Evolutionary conservation across 1,140 invertebrate genomes (phyloP), one percentile per base, ranked within the genome.

Genomic region (Sycophila sp.): DNA sequence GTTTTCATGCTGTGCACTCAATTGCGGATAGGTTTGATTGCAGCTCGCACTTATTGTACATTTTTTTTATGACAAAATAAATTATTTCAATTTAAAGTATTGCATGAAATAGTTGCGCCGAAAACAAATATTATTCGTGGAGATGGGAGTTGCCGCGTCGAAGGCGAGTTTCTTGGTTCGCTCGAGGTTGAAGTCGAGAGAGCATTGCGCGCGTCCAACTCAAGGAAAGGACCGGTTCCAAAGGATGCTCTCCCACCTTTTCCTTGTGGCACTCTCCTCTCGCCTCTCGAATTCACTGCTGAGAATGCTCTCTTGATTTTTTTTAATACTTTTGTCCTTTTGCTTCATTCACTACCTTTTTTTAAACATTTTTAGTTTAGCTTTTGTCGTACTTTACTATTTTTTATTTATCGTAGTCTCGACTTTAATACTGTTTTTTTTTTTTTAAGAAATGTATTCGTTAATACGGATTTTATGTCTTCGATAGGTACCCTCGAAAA

Each of bases 161-260:
- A 73, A 73, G 73, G 67, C 68, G 64, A 60, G 56, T 47, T 68
- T 75, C 73, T 73, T 77, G 74, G 73, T 78, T 78, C 74, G 73
- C 73, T 53, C 62, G 69, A 71, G 69, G 69, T 65, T 71, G 60
- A 65, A 65, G 60, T 65, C 60, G 49, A 56, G 34, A 42, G 42
- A n/a, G n/a, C 13, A 56, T 36, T 22, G 51, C 67, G 69, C 34
- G 47, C 45, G 62, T 72, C 69, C 56, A 67, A 40, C 68, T 73
- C 73, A 73, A 77, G 77, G 73, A 80, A 81, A 80, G 81, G 81
- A 84, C 83, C 83, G 83, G 83, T 84, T 84, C 78, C 81, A 83
- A 77, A 84, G 82, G 83, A 83, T 83, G 81, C 66, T 60, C 69
- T 59, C 76, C 74, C 79, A 77, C 80, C 77, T 77, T 75, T 68